Conservation (phyloP, 2,797 vertebrate species). For the Leptoclinus maculatus region DNA sequence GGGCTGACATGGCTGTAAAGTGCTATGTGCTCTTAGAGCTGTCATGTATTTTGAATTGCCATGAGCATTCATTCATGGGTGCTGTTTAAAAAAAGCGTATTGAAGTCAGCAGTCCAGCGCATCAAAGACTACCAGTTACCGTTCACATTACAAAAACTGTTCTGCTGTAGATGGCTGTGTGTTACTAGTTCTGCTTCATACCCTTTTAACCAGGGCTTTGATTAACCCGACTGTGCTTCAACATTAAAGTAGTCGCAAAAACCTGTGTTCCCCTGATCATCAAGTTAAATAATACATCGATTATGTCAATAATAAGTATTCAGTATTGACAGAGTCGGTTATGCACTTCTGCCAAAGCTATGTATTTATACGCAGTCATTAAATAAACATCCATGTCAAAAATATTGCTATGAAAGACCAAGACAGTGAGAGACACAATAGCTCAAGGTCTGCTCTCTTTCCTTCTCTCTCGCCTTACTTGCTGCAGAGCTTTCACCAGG, state of each 20-base stretch:
- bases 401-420: slow-evolving; percentile 24
- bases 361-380: background rate
- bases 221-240: slow-evolving; percentile 55
- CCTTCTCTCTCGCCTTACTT: slow-evolving; percentile 38
- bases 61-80: slow-evolving; percentile 9
- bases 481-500: slow-evolving; percentile 71
- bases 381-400: slow-evolving; percentile 8
- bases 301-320: slow-evolving; percentile 4
- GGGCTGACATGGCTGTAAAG: background rate
- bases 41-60: slow-evolving; percentile 16
- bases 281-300: slow-evolving; percentile 18
- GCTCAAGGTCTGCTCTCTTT: slow-evolving; percentile 66
- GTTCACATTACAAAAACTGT: slow-evolving; percentile 55
- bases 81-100: slow-evolving; percentile 44
- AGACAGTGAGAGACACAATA: slow-evolving; percentile 42
- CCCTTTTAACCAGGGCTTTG: slow-evolving; percentile 53
- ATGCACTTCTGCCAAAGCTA: background rate
- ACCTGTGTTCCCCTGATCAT: slow-evolving; percentile 16
- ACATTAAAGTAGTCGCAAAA: slow-evolving; percentile 30
- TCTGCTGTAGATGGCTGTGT: slow-evolving; percentile 58
- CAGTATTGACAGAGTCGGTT: background rate
- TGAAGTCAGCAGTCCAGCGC: slow-evolving; percentile 58
- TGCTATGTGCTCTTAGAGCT: slow-evolving; percentile 7
- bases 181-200: slow-evolving; percentile 45
- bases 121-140: slow-evolving; percentile 73